Evolutionary conservation across 2,888 invertebrate species (phyloP), one percentile per base, ranked within the genome.

Genomic region (Physocephala rufipes): DNA sequence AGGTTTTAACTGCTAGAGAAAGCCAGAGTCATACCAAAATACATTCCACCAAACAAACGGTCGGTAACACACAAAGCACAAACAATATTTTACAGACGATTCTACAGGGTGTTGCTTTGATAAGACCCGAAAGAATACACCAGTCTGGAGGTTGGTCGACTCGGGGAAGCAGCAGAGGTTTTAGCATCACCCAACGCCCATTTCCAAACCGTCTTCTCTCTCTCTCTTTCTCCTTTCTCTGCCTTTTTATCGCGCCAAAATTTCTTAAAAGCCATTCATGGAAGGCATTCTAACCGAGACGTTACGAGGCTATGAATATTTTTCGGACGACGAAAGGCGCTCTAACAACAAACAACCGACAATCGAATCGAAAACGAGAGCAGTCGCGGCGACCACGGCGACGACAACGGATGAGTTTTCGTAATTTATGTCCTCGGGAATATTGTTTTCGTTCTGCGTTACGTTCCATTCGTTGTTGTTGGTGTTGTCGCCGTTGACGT

Each of bases 391-490:
- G 58, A 47, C 16, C n/a, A 36, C 49, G 19, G 15, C 58, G 62
- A 53, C 76, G 75, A 77, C 75, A 49, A 49, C 79, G 78, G 79
- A 78, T 79, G 79, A 79, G 74, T 79, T 79, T 78, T 78, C n/a
- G 79, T 79, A 79, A 79, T 79, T 79, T 79, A 79, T 79, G 78
- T 78, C 73, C 79, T 75, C 58, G 64, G 64, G 68, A 62, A 68
- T 68, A 58, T 58, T 58, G 58, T 58, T 58, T 79, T 78, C 79
- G 36, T 16, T 51, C 21, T n/a, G 19, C 47, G 45, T 21, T 47
- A 15, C 58, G 2, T 53, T 53, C 19, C 3, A 49, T 43, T 62
- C 5, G 51, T 15, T 36, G 58, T 43, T 55, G 45, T 26, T 55
- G 43, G 16, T 13, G 59, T n/a, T 30, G 67, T 19, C 36, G 15